phyloP scores from a whole-genome alignment of 2,888 invertebrate genomes.

The Nemoura dubitans region DNA sequence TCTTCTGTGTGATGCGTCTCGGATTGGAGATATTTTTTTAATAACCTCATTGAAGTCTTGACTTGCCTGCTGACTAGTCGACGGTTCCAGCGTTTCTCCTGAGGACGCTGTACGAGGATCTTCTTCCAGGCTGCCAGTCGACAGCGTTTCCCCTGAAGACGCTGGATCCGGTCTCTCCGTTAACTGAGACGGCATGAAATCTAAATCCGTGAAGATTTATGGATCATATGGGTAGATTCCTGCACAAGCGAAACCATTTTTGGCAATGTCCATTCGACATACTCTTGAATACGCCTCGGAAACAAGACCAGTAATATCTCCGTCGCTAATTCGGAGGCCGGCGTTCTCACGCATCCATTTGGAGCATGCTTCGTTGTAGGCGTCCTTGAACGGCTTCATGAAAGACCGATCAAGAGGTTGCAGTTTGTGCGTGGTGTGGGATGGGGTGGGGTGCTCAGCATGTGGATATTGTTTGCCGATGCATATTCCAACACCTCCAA shows the following conservation, averaged over 20 bases:
- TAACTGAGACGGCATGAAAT: conserved; percentile 5
- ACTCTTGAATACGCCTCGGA: conserved; percentile 45
- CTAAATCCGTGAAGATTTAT: conserved; percentile 35
- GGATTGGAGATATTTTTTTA: background rate
- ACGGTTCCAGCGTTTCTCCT: too few species aligned
- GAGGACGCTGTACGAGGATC: background rate
- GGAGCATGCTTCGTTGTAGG: conserved; percentile 44
- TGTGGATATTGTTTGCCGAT: conserved; percentile 51
- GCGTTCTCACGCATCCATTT: conserved; percentile 40
- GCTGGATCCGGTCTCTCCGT: background rate
- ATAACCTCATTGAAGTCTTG: background rate
- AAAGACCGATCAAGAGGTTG: conserved; percentile 51
- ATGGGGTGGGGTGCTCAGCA: conserved; percentile 53
- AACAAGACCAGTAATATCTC: conserved; percentile 50
- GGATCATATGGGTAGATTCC: conserved; percentile 38
- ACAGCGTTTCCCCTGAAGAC: background rate
- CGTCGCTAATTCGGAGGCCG: conserved; percentile 47
- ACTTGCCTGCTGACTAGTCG: too few species aligned
- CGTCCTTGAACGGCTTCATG: conserved; percentile 51
- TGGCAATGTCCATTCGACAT: conserved; percentile 47
- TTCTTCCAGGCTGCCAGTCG: background rate
- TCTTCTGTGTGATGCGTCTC: background rate
- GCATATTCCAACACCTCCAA: conserved; percentile 52
- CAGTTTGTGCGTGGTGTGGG: conserved; percentile 53
- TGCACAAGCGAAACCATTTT: conserved; percentile 36